These are phyloP conservation scores for Leptopilina drosophilae DNA, from an alignment of 2,888 invertebrate genomes.

Conservation along the genomic window DNA sequence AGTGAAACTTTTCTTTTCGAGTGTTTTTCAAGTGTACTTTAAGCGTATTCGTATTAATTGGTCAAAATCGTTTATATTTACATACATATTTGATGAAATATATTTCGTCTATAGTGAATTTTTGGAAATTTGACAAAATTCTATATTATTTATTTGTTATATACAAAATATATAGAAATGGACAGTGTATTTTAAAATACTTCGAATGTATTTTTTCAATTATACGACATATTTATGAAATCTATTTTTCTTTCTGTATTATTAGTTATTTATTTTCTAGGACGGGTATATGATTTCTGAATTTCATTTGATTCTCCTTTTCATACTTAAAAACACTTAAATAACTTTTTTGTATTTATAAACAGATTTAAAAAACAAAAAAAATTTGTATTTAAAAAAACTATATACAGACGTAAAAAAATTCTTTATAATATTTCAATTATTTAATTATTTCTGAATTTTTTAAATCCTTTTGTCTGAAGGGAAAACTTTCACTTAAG, in stretches of 20 bases:
- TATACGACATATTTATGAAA: no score
- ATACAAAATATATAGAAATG: constrained; percentile 4
- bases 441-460: no score
- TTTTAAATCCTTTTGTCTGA: no score
- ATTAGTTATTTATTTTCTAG: not conserved
- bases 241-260: not conserved
- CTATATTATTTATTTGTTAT: no score
- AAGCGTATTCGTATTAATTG: constrained; percentile 1
- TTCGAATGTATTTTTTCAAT: no score
- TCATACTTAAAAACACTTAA: not conserved
- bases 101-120: not conserved
- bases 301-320: not conserved
- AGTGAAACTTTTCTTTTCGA: not conserved
- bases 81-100: not conserved
- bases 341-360: not conserved
- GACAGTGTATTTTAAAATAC: no score
- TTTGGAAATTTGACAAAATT: not conserved
- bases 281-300: not conserved
- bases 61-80: constrained; percentile 4
- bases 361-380: not conserved
- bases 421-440: no score
- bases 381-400: not conserved
- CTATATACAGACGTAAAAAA: no score
- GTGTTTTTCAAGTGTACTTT: not conserved
- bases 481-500: no score